A percentile compares a stretch with the other conserved stretches of the same genome.
Conservation (phyloP, 1,140 invertebrate species). For the Drosophila equinoxialis region DNA sequence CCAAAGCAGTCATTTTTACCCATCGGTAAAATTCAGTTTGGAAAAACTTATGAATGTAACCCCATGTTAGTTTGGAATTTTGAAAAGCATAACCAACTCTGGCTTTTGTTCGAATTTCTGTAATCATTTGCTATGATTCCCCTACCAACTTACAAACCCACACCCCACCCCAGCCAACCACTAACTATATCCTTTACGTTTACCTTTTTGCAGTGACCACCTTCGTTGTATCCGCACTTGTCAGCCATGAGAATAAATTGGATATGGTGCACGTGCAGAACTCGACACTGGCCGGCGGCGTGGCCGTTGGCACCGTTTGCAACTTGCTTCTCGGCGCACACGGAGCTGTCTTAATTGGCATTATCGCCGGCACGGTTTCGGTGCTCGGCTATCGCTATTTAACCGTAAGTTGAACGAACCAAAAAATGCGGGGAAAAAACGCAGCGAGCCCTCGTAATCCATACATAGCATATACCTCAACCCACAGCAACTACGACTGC, state of each 20-base stretch:
- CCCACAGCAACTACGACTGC: neutral
- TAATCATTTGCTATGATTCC: conserved; percentile 8
- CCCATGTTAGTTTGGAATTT: conserved; percentile 1
- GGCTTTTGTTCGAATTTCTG: conserved; percentile 8
- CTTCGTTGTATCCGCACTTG: conserved; percentile 91
- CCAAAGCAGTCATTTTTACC: neutral
- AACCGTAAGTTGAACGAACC: conserved; percentile 86
- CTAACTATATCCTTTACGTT: neutral
- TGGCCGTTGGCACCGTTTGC: conserved; percentile 86
- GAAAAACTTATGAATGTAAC: conserved; percentile 14
- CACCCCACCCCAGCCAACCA: neutral
- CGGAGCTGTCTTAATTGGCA: conserved; percentile 93
- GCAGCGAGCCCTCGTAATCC: conserved; percentile 27
- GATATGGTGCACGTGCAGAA: conserved; percentile 96
- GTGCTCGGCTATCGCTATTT: conserved; percentile 93
- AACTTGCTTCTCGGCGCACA: conserved; percentile 94
- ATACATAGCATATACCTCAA: conserved; percentile 29
- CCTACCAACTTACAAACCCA: neutral
- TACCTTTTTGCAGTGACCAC: conserved; percentile 87
- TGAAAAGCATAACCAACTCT: conserved; percentile 14
- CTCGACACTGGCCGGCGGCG: conserved; percentile 92
- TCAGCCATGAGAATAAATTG: conserved; percentile 91
- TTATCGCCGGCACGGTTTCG: conserved; percentile 91
- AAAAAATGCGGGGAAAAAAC: conserved; percentile 28
- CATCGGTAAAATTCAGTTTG: neutral